Evolutionary conservation across 2,888 invertebrate genomes (phyloP), one percentile per base, ranked within the genome.

Genomic region (Tenthredo scrophulariae): DNA sequence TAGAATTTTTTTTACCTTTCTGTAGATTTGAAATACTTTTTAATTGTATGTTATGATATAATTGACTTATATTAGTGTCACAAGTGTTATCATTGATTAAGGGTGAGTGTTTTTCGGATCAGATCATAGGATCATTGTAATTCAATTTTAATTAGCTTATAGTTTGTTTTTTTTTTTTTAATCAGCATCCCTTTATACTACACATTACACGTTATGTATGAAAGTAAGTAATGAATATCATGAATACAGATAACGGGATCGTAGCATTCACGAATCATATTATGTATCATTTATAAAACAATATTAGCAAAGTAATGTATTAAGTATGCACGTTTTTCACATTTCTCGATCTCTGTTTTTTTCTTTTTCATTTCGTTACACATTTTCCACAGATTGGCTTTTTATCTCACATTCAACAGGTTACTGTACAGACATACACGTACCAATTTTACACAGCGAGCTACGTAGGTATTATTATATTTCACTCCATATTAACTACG

Each of bases 261-360:
- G 62, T 62, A 37, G 29, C 37, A 58, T 77, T 50, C 15, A 54
- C 29, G n/a, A 40, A 37, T 62, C 22, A 62, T 22, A 77, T 37
- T 77, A 43, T 43, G 18, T 18, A 62, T 77, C 15, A 62, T 80
- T 80, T 37, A 62, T 62, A 62, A 79, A 80, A 80, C 62, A 80
- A 50, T 80, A 80, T 80, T 33, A 22, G 58, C 6, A 10, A 62
- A 37, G 10, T 6, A 62, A 80, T 80, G n/a, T 80, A 29, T 77
- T 40, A 37, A 37, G 22, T 50, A 26, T 50, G 29, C 13, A 22
- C 26, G 22, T 46, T 33, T 54, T 18, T 33, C 54, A 43, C 4
- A 74, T 74, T 74, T 13, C 74, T 18, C 15, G 37, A 22, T 4
- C 18, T 22, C 4, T 26, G 13, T 7, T 77, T 54, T 54, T 29